Evolutionary conservation across 2,113 vertebrate species (phyloP), one percentile per base, ranked within the genome.

Genomic region (Tretioscincus oriximinensis): DNA sequence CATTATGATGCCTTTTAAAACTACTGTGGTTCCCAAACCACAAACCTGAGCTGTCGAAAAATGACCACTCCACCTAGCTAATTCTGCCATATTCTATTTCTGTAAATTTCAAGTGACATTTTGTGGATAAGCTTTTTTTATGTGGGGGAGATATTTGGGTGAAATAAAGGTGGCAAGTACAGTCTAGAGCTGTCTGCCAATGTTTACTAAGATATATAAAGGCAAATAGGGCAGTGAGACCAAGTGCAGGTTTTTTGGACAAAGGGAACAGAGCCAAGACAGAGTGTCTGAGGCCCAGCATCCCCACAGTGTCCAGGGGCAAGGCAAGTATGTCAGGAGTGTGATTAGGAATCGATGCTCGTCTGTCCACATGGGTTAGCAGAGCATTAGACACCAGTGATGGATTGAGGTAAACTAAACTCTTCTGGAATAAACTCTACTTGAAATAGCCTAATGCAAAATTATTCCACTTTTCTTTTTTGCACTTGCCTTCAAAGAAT

Each of bases 1-100:
- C 85, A 90, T 89, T 89, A 86, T 69, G 64, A 87, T 91, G 78
- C 88, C 81, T 88, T 90, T 91, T 69, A 65, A 80, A 86, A 87
- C 81, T 88, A 26, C 86, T 89, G 83, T 75, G 88, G 88, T 41
- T 45, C 54, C 73, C 76, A 83, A 74, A 79, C 90, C 89, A 86
- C 89, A 90, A 35, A 83, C 60, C 80, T 84, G 85, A 76, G 80
- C 70, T 9, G 24, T 60, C 67, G 71, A n/a, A 58, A 80, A 11
- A 77, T 75, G 84, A 60, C 73, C 5, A 28, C 80, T 76, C 0
- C 0, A 1, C 2, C 73, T 70, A 71, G 51, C 0, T 81, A 86
- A 85, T 75, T 70, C 69, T 0, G 0, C 78, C 11, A 1, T 45
- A 77, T 58, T 70, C 83, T 89, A 85, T 90, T 89, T 89, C 82